These are phyloP conservation scores for Whitmania pigra DNA, from an alignment of 1,140 invertebrate species.

Conservation along the genomic window DNA sequence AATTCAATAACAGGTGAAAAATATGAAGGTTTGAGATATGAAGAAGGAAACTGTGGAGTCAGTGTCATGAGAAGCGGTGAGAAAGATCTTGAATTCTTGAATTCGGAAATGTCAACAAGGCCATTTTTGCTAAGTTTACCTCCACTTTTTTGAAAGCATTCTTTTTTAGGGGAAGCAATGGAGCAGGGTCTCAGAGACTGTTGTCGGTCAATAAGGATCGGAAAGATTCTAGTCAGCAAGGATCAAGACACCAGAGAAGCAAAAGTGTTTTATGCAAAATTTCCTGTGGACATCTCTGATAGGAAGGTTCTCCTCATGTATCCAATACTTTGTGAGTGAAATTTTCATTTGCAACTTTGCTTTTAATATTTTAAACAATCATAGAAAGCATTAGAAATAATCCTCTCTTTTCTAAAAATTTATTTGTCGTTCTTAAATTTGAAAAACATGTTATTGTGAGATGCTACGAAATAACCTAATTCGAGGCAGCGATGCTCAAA, in stretches of 20 bases:
- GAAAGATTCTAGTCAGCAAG: constrained; percentile 92
- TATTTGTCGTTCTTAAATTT: too few relatives aligned
- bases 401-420: too few relatives aligned
- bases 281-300: constrained; percentile 81
- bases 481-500: too few relatives aligned
- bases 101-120: too few relatives aligned
- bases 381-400: too few relatives aligned
- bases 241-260: constrained; percentile 91
- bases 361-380: too few relatives aligned
- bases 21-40: constrained; percentile 82
- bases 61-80: constrained; percentile 72
- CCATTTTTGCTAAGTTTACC: not conserved
- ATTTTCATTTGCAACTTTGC: not conserved
- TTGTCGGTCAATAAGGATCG: constrained; percentile 87
- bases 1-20: constrained; percentile 45
- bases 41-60: constrained; percentile 95
- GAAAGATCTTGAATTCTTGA: not conserved
- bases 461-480: too few relatives aligned
- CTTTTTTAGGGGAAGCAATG: constrained; percentile 73
- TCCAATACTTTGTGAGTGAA: constrained; percentile 77
- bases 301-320: constrained; percentile 91
- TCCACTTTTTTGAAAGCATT: too few relatives aligned
- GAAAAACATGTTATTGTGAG: too few relatives aligned
- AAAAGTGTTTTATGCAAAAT: constrained; percentile 89
- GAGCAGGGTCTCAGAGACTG: constrained; percentile 88